These are phyloP conservation scores for Porphyrio hochstetteri DNA, from an alignment of 2,113 vertebrate genomes.

Conservation along the genomic window DNA sequence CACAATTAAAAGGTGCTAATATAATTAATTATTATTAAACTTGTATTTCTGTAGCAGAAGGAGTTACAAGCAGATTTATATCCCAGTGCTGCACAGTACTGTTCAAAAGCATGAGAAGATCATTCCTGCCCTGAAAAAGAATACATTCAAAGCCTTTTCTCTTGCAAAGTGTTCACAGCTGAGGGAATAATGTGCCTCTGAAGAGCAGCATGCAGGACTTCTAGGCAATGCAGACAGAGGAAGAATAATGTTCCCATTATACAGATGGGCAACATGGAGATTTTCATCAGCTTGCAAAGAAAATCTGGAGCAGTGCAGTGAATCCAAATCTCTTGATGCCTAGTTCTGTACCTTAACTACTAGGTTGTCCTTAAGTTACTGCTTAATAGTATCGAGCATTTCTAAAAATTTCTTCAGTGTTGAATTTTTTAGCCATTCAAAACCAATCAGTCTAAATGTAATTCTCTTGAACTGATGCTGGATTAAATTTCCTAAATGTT, in stretches of 20 bases:
- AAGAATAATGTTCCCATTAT: conserved; percentile 27
- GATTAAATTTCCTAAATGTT: conserved; percentile 47
- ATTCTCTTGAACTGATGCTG: conserved; percentile 1
- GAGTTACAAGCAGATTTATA: conserved; percentile 8
- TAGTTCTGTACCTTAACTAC: neutral
- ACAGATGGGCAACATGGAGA: neutral
- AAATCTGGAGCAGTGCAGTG: neutral
- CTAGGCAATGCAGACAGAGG: neutral
- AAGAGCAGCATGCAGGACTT: conserved; percentile 5
- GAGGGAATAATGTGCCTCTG: neutral
- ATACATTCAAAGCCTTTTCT: neutral
- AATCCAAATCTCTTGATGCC: neutral
- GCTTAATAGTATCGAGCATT: neutral
- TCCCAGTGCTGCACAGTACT: neutral
- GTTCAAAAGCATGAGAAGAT: conserved; percentile 25
- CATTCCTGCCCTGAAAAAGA: neutral
- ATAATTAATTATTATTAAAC: conserved; percentile 49
- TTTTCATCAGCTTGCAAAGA: neutral
- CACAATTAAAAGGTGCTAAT: conserved; percentile 49
- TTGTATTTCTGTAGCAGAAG: conserved; percentile 21
- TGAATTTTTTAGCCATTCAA: neutral
- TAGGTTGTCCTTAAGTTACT: neutral
- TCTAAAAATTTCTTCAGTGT: neutral
- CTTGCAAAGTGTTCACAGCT: neutral
- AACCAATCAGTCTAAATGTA: neutral